Conservation (phyloP, 1,140 invertebrate species). For the Pseudomyrmex flavicornis region DNA sequence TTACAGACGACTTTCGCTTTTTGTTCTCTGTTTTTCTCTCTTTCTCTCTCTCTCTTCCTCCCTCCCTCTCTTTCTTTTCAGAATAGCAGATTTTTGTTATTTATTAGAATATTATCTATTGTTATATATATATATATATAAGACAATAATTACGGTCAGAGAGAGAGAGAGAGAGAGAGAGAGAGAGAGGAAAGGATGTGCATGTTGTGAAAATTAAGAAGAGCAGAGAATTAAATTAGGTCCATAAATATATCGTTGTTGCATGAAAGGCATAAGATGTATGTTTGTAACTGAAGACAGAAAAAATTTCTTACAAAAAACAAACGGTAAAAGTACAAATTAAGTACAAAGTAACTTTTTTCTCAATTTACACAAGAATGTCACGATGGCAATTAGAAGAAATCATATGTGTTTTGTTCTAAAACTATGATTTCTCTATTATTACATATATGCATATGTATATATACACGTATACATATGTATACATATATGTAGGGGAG, state of each 20-base stretch:
- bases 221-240: slow-evolving; percentile 43
- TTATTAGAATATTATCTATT: slow-evolving; percentile 45
- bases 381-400: slow-evolving; percentile 66
- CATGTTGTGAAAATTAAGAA: slow-evolving; percentile 17
- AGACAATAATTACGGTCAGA: slow-evolving; percentile 40
- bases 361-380: slow-evolving; percentile 77
- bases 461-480: slow-evolving; percentile 60
- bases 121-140: too few relatives aligned
- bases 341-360: slow-evolving; percentile 53
- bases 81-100: not conserved
- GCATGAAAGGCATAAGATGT: slow-evolving; percentile 57
- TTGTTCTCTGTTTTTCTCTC: too few relatives aligned
- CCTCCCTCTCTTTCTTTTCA: too few relatives aligned
- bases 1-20: not conserved
- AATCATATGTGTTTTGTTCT: slow-evolving; percentile 60
- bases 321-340: slow-evolving; percentile 26
- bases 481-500: not conserved
- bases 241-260: slow-evolving; percentile 70
- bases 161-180: too few relatives aligned
- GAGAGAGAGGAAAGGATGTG: too few relatives aligned
- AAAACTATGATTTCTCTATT: slow-evolving; percentile 56
- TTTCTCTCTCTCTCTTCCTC: too few relatives aligned
- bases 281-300: not conserved
- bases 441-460: slow-evolving; percentile 57
- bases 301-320: slow-evolving; percentile 26